Conservation (phyloP, 2,888 invertebrate species). For the Brachyptera putata region DNA sequence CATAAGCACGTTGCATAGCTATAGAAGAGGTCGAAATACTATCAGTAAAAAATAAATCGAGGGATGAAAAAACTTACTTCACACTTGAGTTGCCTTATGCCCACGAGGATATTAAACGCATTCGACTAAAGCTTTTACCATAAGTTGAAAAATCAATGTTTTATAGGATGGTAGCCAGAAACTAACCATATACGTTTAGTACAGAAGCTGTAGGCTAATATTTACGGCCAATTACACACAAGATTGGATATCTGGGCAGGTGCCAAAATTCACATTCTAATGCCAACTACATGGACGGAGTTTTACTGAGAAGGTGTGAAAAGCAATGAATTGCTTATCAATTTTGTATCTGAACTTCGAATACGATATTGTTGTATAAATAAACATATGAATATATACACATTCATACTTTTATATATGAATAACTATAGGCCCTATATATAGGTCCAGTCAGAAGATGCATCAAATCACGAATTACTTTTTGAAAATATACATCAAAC, state of each 20-base stretch:
- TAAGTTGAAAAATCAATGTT: slow-evolving; percentile 17
- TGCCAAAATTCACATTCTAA: slow-evolving; percentile 27
- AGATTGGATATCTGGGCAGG: slow-evolving; percentile 28
- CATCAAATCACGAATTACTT: no score
- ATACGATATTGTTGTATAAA: not conserved
- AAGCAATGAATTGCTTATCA: slow-evolving; percentile 7
- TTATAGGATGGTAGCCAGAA: not conserved
- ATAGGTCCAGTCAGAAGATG: no score
- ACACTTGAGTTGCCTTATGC: slow-evolving; percentile 24
- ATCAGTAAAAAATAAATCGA: no score
- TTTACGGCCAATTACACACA: slow-evolving; percentile 32
- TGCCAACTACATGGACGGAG: slow-evolving; percentile 18
- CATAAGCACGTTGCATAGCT: no score
- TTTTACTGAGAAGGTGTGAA: not conserved
- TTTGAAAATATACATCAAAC: no score
- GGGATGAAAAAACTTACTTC: slow-evolving; percentile 17
- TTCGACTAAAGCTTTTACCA: no score
- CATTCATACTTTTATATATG: no score
- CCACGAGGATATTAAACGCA: no score
- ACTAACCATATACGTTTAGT: not conserved
- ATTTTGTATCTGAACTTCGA: not conserved
- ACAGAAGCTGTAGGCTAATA: slow-evolving; percentile 22
- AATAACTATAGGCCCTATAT: no score
- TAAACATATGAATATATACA: no score
- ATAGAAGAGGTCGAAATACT: not conserved